These are phyloP conservation scores for Laspeyria flexula DNA, from an alignment of 2,888 invertebrate genomes.

Conservation along the genomic window DNA sequence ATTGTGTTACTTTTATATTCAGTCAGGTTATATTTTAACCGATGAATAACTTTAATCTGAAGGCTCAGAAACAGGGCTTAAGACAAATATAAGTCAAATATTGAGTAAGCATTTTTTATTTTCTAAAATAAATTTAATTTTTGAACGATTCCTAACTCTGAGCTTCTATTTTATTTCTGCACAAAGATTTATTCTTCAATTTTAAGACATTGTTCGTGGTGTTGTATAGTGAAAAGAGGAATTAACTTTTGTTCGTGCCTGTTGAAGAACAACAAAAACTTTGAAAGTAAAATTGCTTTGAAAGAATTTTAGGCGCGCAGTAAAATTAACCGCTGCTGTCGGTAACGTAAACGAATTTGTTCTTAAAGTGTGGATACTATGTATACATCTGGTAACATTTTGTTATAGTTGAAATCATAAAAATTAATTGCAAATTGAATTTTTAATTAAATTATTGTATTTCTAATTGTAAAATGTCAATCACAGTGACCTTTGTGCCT, in stretches of 20 bases:
- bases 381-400: background rate
- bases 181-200: background rate
- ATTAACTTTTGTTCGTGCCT: constrained; percentile 24
- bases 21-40: too few relatives aligned
- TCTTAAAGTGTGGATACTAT: background rate
- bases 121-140: too few relatives aligned
- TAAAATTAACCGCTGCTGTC: constrained; percentile 5
- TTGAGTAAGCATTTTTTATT: too few relatives aligned
- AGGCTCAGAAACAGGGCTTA: too few relatives aligned
- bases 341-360: background rate
- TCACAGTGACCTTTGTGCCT: background rate
- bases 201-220: background rate
- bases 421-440: too few relatives aligned
- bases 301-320: constrained; percentile 41
- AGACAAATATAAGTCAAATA: too few relatives aligned
- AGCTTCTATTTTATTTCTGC: background rate
- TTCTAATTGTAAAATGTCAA: background rate
- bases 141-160: background rate
- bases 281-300: constrained; percentile 44
- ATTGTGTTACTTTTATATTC: too few relatives aligned
- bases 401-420: background rate
- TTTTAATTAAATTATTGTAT: too few relatives aligned
- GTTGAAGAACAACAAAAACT: constrained; percentile 33
- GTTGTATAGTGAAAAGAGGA: constrained; percentile 5
- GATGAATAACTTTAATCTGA: too few relatives aligned